Conservation (phyloP, 2,113 vertebrate species). For the Menura novaehollandiae region DNA sequence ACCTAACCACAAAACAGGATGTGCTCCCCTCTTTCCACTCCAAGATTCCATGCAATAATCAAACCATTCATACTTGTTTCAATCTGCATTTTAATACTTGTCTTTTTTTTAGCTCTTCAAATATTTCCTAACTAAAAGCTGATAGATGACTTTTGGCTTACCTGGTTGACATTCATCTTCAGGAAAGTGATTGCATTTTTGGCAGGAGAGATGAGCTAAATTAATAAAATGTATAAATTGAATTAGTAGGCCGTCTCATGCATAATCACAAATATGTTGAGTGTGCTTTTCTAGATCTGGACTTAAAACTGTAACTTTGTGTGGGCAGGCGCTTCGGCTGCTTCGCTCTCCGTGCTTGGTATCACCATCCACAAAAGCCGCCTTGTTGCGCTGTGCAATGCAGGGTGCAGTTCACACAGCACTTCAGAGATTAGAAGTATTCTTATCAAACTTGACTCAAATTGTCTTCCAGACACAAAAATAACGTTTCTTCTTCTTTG, state of each 20-base stretch:
- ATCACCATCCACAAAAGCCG: not conserved
- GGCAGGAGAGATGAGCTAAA: not conserved
- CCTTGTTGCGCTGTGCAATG: not conserved
- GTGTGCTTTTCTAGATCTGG: not conserved
- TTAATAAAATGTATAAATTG: not conserved
- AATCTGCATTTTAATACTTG: constrained; percentile 7
- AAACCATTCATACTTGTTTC: constrained; percentile 33
- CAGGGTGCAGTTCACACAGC: not conserved
- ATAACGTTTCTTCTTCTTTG: not conserved
- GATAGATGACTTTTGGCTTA: constrained; percentile 10
- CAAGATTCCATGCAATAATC: constrained; percentile 13
- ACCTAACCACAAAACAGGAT: constrained; percentile 48
- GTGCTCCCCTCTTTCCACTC: not conserved
- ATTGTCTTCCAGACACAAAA: not conserved
- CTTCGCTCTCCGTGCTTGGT: fast-evolving
- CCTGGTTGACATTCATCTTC: not conserved
- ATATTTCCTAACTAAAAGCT: constrained; percentile 11
- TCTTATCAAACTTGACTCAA: not conserved
- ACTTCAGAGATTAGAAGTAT: not conserved
- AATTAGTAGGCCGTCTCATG: not conserved
- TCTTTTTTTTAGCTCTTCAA: constrained; percentile 12
- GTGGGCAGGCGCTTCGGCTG: not conserved
- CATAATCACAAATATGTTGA: not conserved
- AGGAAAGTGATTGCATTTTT: not conserved
- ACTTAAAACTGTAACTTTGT: not conserved